Evolutionary conservation across 2,797 vertebrate species (phyloP), one percentile per base, ranked within the genome.

Genomic region (Lophotriccus pileatus): DNA sequence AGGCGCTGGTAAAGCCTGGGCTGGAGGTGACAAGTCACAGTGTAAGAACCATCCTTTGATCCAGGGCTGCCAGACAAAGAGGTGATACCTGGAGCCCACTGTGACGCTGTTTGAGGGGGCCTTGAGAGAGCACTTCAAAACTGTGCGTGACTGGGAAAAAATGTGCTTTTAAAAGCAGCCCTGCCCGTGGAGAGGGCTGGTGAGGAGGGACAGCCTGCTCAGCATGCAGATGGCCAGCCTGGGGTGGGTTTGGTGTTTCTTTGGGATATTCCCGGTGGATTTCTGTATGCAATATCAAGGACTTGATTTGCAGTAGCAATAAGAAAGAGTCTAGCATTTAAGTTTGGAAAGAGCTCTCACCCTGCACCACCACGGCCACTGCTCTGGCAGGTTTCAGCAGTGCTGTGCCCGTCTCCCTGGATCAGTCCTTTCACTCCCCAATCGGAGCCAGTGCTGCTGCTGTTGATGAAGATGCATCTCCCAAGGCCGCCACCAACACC

Each of bases 341-440:
- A 63, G n/a, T 43, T 44, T 62, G 50, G 43, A 27, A 90, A 59
- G 76, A 43, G 23, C 27, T 49, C 46, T 80, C 49, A 30, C 3
- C 44, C 28, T 4, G 0, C 66, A 32, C 8, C 19, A 22, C 7
- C 2, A n/a, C n/a, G n/a, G 2, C 10, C 1, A 3, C 53, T 50
- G 18, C 28, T 19, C 77, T 4, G 5, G 24, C 1, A 11, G 36
- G 63, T 43, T 43, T 43, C 34, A 41, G 82, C 47, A 91, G 63
- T 7, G 22, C 62, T 0, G 0, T 55, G 52, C 37, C 34, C 2
- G 0, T 36, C 49, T 73, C 78, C 64, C 18, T 70, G 24, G 50
- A 46, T 28, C 21, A 20, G 7, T 8, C 47, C 59, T 55, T 66
- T 23, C 0, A 0, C 39, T 67, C 62, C 59, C 72, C 3, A 0